Evolutionary conservation across 2,113 vertebrate genomes (phyloP).

Genomic region (Odontesthes bonariensis): DNA sequence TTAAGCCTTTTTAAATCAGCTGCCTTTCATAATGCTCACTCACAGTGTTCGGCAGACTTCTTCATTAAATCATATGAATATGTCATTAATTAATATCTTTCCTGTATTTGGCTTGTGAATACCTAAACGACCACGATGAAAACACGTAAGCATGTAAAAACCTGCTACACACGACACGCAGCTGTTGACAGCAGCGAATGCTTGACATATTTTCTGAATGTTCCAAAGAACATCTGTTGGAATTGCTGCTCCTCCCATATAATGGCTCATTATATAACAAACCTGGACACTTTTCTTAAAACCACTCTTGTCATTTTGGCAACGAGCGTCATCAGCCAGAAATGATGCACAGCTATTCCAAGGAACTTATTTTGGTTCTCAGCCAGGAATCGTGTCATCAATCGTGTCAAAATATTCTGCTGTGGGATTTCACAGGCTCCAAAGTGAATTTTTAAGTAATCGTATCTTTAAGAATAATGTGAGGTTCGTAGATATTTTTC

Average conservation of each 20-base stretch:
- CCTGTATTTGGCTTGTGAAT: background rate
- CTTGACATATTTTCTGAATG: slow-evolving; percentile 36
- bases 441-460: background rate
- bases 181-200: slow-evolving; percentile 39
- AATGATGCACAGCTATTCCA: background rate
- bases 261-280: slow-evolving; percentile 34
- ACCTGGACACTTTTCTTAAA: slow-evolving; percentile 17
- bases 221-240: slow-evolving; percentile 48
- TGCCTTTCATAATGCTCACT: background rate
- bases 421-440: background rate
- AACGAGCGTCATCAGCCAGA: background rate
- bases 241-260: slow-evolving; percentile 17
- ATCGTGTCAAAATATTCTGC: background rate
- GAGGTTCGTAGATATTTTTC: background rate
- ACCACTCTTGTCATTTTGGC: background rate
- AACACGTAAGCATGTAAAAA: background rate
- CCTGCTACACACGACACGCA: background rate
- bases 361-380: background rate
- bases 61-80: background rate
- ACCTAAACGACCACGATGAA: background rate
- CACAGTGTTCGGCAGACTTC: too few relatives aligned
- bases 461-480: background rate
- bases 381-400: slow-evolving; percentile 1
- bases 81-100: background rate
- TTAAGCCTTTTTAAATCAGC: background rate